Conservation (phyloP, 2,113 vertebrate species). For the Bubo bubo region DNA sequence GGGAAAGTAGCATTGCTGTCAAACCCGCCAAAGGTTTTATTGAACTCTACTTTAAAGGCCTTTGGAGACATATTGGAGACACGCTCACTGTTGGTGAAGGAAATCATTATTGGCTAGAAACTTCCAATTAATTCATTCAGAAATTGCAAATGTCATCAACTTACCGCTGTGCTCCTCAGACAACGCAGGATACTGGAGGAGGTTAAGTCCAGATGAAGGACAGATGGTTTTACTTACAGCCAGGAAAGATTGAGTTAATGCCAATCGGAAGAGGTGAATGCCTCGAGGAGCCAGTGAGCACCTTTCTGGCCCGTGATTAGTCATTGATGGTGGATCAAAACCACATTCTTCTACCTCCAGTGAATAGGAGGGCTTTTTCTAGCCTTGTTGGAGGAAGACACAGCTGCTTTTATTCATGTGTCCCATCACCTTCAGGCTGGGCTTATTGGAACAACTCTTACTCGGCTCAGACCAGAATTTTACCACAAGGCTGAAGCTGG, state of each 20-base stretch:
- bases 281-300: neutral
- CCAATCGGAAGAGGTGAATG: neutral
- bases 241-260: neutral
- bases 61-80: neutral
- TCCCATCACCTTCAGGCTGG: neutral
- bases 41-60: neutral
- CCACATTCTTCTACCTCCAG: neutral
- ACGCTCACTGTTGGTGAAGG: neutral
- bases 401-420: neutral
- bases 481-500: neutral
- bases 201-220: neutral
- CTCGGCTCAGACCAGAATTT: neutral
- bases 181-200: neutral
- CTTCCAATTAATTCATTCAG: neutral
- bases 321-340: neutral
- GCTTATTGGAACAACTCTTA: neutral
- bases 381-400: neutral
- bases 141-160: neutral
- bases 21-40: neutral
- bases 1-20: neutral
- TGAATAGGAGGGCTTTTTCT: neutral
- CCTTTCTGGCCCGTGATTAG: neutral
- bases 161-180: neutral
- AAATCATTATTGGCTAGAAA: neutral
- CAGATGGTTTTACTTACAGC: constrained; percentile 17